Base-by-base conservation (phyloP, 2,888 invertebrate genomes). In the Lypha dubia region DNA sequence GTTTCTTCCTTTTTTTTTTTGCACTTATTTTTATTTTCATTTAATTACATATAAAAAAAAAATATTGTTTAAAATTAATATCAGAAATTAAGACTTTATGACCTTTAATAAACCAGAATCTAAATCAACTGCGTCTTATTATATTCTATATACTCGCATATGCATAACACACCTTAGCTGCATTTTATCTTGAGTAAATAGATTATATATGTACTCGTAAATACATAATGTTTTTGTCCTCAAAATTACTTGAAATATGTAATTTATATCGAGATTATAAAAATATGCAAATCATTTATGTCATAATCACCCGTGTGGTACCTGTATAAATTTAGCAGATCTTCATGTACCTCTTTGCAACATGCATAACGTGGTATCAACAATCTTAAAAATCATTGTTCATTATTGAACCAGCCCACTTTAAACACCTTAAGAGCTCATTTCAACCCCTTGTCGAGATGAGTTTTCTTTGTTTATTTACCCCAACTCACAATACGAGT, bases 391-490 rank as follows among this genome's bases (percentile, higher is more conserved):
- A 79, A 56, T 63, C 20, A 83, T 79, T 58, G 15, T 49, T 70
- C 32, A 28, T 44, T 56, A 84, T 76, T 70, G 74, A 75, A 73
- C 81, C 77, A 81, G 58, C 84, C 84, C 77, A 84, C 77, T 84
- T 84, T 84, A 74, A 63, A 77, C 84, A 84, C 84, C 81, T 84
- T 38, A 74, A 84, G 81, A 81, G 67, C 46, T 71, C 62, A 73
- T 73, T 80, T 46, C 71, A 77, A 70, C 63, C 83, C 74, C 62
- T 35, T 56, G 32, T 46, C 41, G 32, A 63, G 51, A 76, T 60
- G 44, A 53, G 15, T 58, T 81, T 75, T 62, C 51, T 68, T 76
- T 79, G 68, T 81, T 68, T 76, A 24, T 53, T 63, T 53, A 49
- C 22, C 28, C 53, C 49, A 35, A 15, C 15, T 62, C 68, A 68